Percentiles rank a stretch among this genome's conserved stretches.
Conservation (phyloP, 2,888 invertebrate species). For the Pristionchus exspectatus region DNA sequence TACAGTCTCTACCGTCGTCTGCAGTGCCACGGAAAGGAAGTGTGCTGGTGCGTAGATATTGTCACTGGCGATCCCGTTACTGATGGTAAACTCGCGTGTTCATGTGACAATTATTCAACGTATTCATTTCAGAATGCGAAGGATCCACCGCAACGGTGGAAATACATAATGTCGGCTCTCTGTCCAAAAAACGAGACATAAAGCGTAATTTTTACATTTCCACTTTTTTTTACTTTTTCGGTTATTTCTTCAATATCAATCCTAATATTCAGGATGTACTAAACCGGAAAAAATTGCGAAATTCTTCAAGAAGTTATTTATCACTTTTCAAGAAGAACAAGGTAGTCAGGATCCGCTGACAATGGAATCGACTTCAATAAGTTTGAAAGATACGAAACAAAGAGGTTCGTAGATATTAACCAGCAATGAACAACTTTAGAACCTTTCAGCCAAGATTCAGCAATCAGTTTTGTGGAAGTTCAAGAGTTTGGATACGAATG, state of each 20-base stretch:
- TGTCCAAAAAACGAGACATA: slow-evolving; percentile 24
- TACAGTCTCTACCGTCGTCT: slow-evolving; percentile 33
- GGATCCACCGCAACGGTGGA: slow-evolving; percentile 18
- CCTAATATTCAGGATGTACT: not conserved
- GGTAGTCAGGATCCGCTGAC: not conserved
- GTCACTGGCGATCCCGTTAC: slow-evolving; percentile 21
- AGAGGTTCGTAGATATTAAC: not conserved
- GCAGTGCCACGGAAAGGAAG: slow-evolving; percentile 29
- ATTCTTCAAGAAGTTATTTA: slow-evolving; percentile 16
- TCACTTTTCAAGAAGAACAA: slow-evolving; percentile 18
- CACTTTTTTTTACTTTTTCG: not conserved
- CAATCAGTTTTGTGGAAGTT: slow-evolving; percentile 27
- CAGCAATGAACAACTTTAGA: not conserved
- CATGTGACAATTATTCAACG: too few species aligned
- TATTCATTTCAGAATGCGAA: not conserved
- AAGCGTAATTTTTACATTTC: not conserved
- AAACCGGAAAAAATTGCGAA: not conserved
- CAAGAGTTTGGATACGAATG: slow-evolving; percentile 19
- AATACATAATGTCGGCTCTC: slow-evolving; percentile 2
- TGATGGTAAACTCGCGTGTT: not conserved
- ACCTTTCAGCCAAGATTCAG: slow-evolving; percentile 4
- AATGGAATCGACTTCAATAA: not conserved
- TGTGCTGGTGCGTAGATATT: slow-evolving; percentile 45
- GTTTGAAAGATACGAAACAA: not conserved
- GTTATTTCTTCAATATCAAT: not conserved